Evolutionary conservation across 2,797 vertebrate genomes (phyloP).

Genomic region (Propithecus deckenii): DNA sequence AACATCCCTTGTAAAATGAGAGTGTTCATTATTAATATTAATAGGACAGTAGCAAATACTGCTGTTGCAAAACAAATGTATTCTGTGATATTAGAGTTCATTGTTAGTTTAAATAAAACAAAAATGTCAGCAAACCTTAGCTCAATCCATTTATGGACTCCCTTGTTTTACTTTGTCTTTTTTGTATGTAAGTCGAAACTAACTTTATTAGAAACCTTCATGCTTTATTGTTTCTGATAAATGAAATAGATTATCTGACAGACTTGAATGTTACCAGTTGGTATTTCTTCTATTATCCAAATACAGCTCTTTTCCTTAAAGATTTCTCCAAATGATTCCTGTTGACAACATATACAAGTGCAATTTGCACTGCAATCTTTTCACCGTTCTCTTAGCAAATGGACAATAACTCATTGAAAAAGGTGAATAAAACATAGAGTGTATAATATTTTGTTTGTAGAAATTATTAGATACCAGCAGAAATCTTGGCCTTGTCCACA

Average conservation of each 20-base stretch:
- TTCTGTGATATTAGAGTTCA: not conserved
- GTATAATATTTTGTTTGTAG: not conserved
- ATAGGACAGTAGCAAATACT: not conserved
- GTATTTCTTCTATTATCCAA: not conserved
- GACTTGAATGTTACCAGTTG: not conserved
- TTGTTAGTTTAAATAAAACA: constrained; percentile 36
- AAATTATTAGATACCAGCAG: not conserved
- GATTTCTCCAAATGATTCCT: constrained; percentile 24
- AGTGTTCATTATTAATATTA: not conserved
- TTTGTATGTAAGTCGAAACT: not conserved
- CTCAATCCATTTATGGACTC: not conserved
- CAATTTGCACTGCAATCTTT: not conserved
- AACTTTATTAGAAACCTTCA: not conserved
- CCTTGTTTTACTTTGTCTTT: constrained; percentile 32
- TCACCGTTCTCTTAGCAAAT: not conserved
- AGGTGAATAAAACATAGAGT: not conserved
- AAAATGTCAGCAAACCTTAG: constrained; percentile 2
- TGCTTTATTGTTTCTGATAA: constrained; percentile 31
- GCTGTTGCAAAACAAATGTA: not conserved
- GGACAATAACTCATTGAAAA: not conserved
- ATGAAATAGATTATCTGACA: constrained; percentile 41
- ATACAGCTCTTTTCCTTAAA: constrained; percentile 9
- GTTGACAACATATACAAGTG: constrained; percentile 14
- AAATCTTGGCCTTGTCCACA: not conserved
- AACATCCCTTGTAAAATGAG: not conserved